Percentiles rank a stretch among this genome's conserved stretches.
Conservation (phyloP, 2,888 invertebrate genomes). For the Calameuta pallipes region DNA sequence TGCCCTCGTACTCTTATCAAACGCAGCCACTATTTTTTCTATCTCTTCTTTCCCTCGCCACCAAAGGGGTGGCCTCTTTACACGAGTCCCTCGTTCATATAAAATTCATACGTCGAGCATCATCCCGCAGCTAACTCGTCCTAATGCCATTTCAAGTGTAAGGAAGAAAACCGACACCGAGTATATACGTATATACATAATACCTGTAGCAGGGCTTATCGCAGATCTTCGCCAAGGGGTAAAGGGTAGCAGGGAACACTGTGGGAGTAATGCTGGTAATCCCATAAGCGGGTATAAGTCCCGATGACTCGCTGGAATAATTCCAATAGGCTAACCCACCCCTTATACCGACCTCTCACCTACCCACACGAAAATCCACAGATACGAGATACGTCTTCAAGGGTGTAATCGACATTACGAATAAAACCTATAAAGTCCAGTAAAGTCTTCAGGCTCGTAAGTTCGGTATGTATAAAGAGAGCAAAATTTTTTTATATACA, state of each 20-base stretch:
- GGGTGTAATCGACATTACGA: background rate
- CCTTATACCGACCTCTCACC: constrained; percentile 9
- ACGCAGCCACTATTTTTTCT: background rate
- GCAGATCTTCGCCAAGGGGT: constrained; percentile 23
- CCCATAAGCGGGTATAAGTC: constrained; percentile 61
- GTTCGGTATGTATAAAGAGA: too few species aligned
- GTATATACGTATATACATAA: constrained; percentile 8
- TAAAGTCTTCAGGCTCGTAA: background rate
- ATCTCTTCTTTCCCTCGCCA: too few species aligned
- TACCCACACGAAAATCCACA: background rate
- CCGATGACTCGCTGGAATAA: constrained; percentile 59
- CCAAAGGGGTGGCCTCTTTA: background rate
- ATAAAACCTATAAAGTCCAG: background rate
- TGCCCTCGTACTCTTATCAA: background rate
- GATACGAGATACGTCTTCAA: background rate
- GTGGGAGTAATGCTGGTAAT: constrained; percentile 56
- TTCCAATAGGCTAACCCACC: constrained; percentile 50
- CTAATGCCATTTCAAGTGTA: background rate
- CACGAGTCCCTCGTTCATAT: background rate
- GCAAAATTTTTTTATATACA: background rate
- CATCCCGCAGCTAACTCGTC: background rate
- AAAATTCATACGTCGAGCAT: background rate
- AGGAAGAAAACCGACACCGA: background rate
- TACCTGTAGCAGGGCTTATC: constrained; percentile 41
- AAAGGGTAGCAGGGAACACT: constrained; percentile 41